Conservation (phyloP, 2,113 vertebrate species). For the Tragelaphus strepsiceros region DNA sequence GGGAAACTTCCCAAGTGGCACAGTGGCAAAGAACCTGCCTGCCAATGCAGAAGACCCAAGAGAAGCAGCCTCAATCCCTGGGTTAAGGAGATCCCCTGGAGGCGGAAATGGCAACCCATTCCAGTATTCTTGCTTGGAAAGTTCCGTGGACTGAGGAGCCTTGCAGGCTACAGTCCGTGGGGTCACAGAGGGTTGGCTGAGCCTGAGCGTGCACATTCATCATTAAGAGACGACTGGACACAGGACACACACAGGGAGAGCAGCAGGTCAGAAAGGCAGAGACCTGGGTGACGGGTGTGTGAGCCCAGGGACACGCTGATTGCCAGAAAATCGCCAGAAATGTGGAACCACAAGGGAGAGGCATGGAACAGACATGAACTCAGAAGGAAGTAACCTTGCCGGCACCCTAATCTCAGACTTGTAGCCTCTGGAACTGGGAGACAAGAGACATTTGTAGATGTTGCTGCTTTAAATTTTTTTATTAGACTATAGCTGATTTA, state of each 20-base stretch:
- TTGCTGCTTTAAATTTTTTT: neutral
- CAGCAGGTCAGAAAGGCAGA: neutral
- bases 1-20: rapidly evolving
- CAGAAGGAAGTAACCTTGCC: neutral
- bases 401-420: neutral
- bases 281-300: neutral
- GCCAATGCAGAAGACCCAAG: neutral
- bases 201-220: neutral
- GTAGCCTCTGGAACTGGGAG: neutral
- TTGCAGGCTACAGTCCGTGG: neutral
- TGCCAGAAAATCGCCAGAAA: neutral
- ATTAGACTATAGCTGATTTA: neutral
- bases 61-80: neutral
- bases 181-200: neutral
- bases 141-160: neutral
- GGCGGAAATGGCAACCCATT: neutral
- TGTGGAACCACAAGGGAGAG: neutral
- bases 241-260: neutral
- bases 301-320: too few relatives aligned
- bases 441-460: neutral
- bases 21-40: neutral
- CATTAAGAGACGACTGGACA: neutral
- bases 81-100: neutral
- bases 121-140: neutral
- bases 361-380: neutral